A percentile compares a stretch with the other conserved stretches of the same genome.
These are phyloP conservation scores for Oscheius sp. DNA, from an alignment of 2,888 invertebrate genomes.

Conservation along the genomic window DNA sequence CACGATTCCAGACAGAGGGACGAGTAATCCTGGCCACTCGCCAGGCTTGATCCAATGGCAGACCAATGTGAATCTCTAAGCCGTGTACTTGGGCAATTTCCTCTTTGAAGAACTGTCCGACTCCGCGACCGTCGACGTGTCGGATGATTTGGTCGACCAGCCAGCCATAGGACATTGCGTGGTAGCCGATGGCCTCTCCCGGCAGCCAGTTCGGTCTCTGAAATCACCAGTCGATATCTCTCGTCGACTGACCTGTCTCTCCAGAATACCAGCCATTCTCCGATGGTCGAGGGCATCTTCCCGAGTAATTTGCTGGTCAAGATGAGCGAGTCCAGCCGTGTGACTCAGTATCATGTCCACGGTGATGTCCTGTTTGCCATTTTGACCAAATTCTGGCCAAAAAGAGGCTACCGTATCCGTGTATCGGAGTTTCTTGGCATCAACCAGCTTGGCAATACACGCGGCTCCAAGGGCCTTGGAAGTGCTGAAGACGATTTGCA, in stretches of 20 bases:
- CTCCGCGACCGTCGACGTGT: slow-evolving; percentile 72
- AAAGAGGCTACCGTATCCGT: slow-evolving; percentile 68
- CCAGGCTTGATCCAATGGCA: slow-evolving; percentile 38
- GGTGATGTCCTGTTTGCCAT: slow-evolving; percentile 74
- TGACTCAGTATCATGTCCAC: slow-evolving; percentile 66
- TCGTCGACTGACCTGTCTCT: slow-evolving; percentile 53
- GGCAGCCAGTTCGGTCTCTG: slow-evolving; percentile 61
- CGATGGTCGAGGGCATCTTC: slow-evolving; percentile 67
- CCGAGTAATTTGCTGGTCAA: slow-evolving; percentile 40
- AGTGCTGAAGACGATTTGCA: slow-evolving; percentile 58
- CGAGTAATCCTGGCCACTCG: slow-evolving; percentile 46
- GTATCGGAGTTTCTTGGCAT: slow-evolving; percentile 73
- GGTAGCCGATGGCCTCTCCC: slow-evolving; percentile 73
- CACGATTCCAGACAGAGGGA: slow-evolving; percentile 40
- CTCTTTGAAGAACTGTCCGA: slow-evolving; percentile 71
- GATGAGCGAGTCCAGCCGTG: slow-evolving; percentile 37
- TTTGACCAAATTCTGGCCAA: slow-evolving; percentile 74
- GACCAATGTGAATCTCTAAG: slow-evolving; percentile 51
- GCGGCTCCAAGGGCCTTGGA: slow-evolving; percentile 46
- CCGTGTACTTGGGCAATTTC: slow-evolving; percentile 42
- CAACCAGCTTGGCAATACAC: slow-evolving; percentile 67
- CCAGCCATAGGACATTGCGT: slow-evolving; percentile 75
- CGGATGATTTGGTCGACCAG: slow-evolving; percentile 73
- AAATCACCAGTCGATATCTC: neutral
- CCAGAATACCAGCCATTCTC: slow-evolving; percentile 66